phyloP scores from a whole-genome alignment of 2,888 invertebrate species.

The Patella pellucida region DNA sequence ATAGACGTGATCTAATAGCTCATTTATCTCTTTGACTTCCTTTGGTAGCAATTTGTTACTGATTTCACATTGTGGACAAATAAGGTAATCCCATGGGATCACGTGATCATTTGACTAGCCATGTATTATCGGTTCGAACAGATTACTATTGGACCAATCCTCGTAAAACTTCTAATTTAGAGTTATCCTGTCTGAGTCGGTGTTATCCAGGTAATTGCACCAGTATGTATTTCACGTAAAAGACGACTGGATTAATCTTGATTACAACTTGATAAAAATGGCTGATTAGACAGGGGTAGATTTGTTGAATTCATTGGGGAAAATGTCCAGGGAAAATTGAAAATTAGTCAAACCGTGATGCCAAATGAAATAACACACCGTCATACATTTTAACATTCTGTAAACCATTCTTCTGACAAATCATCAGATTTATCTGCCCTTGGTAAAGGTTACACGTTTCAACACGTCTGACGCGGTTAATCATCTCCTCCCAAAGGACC shows the following conservation, averaged over 20 bases:
- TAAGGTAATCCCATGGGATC: neutral
- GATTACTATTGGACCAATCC: constrained; percentile 1
- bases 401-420: constrained; percentile 13
- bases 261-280: neutral
- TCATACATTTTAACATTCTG: constrained; percentile 24
- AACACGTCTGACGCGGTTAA: too few relatives aligned
- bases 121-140: neutral
- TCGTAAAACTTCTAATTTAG: constrained; percentile 2
- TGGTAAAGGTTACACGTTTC: neutral
- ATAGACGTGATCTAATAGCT: constrained; percentile 11
- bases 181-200: constrained; percentile 1
- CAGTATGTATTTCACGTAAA: constrained; percentile 2
- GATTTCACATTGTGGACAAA: constrained; percentile 10
- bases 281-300: neutral
- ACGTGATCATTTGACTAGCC: constrained; percentile 9
- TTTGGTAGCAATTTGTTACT: constrained; percentile 10
- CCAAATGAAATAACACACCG: constrained; percentile 21
- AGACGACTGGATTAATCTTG: neutral
- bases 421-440: neutral
- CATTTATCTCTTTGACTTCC: constrained; percentile 12
- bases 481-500: too few relatives aligned
- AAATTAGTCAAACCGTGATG: constrained; percentile 7
- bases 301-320: constrained; percentile 10
- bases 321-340: constrained; percentile 7
- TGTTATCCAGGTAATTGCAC: neutral